Evolutionary conservation across 1,140 invertebrate species (phyloP), one percentile per base, ranked within the genome.

Genomic region (Drosophila pandora): DNA sequence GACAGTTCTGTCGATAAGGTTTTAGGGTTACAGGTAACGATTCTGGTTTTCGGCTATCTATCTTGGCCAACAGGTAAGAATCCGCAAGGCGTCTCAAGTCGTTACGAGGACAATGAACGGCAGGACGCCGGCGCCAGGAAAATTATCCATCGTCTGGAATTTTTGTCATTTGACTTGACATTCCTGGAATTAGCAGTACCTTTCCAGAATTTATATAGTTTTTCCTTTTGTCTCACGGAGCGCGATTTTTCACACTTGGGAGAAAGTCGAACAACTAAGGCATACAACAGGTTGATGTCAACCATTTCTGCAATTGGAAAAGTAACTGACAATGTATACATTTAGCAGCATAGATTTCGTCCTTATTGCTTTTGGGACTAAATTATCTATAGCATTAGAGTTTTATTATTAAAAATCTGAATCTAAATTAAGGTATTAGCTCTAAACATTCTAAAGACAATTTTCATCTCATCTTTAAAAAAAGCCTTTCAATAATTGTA

Each of bases 231-330:
- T 72, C 41, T 9, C 54, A 34, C 25, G 17, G 41, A 67, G 77
- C 61, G 83, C 75, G 71, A 87, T 83, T 87, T 87, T 87, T 88
- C 75, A 88, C 82, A 88, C 82, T 79, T 68, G 79, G 61, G 61
- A 54, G 37, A 53, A 59, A 54, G 45, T 34, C 45, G 54, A 65
- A 75, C 53, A 74, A 53, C 54, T 48, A 70, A 57, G 48, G n/a
- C 54, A 59, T 8, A 55, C n/a, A 39, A 45, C 54, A 65, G 47
- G 62, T 57, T 75, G 30, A 54, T 70, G 64, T 74, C 47, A 64
- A 61, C 56, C 54, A 73, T 68, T 63, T 34, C 57, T 32, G 8
- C 5, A 25, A 52, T 10, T 56, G 13, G 32, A 21, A 55, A 68
- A 48, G 49, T 67, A 22, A 48, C 39, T 30, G 52, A 30, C 64